These are phyloP conservation scores for Siphonodentalium dalli DNA, from an alignment of 2,888 invertebrate genomes.

Conservation along the genomic window DNA sequence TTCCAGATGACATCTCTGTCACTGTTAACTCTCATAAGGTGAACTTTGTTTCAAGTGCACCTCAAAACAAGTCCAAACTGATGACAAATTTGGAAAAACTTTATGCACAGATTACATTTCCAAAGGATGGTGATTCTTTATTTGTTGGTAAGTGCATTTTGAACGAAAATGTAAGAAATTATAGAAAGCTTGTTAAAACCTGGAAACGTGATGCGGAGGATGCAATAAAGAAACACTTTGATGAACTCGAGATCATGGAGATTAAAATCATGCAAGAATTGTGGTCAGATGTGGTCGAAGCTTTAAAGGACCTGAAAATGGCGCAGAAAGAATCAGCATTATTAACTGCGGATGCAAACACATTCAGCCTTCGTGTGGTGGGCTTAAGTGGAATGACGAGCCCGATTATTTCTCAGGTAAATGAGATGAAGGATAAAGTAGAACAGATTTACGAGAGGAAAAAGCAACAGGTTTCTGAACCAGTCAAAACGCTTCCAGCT, in stretches of 20 bases:
- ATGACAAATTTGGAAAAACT: no score
- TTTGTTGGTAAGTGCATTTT: conserved; percentile 9
- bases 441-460: conserved; percentile 2
- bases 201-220: conserved; percentile 11
- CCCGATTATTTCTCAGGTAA: background rate
- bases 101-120: no score
- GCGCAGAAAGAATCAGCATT: background rate
- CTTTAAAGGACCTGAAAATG: background rate
- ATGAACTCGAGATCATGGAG: background rate
- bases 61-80: no score
- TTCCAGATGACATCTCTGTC: no score
- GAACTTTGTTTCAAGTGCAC: no score
- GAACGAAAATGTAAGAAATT: conserved; percentile 1
- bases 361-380: conserved; percentile 6
- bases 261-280: conserved; percentile 4
- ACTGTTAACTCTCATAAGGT: no score
- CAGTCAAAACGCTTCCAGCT: background rate
- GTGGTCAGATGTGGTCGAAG: conserved; percentile 12
- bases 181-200: conserved; percentile 1
- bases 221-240: background rate
- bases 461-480: conserved; percentile 10
- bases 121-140: no score
- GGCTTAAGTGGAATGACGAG: conserved; percentile 1
- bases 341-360: background rate
- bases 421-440: background rate